These are phyloP conservation scores for Phoxinus phoxinus DNA, from an alignment of 2,113 vertebrate genomes.

Conservation along the genomic window DNA sequence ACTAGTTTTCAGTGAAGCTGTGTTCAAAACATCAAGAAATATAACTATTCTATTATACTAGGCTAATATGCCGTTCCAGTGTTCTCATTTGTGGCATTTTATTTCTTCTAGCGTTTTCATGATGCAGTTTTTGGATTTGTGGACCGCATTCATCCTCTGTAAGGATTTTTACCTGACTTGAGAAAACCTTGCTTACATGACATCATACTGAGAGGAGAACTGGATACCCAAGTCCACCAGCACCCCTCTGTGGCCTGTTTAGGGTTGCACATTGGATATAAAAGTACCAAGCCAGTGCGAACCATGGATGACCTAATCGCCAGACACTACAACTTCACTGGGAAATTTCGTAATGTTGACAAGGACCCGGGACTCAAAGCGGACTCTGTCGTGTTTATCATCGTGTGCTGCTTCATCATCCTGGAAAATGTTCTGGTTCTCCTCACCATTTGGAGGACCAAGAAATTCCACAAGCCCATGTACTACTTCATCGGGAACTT, in stretches of 20 bases:
- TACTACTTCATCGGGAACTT: constrained; percentile 99
- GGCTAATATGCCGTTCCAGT: not conserved
- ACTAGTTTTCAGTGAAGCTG: not conserved
- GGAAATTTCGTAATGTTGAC: constrained; percentile 81
- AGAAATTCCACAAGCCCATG: constrained; percentile 99
- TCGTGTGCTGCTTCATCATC: constrained; percentile 97
- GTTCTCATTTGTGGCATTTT: not conserved
- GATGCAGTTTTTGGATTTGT: constrained; percentile 55
- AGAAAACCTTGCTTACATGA: constrained; percentile 37
- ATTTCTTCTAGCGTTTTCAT: constrained; percentile 50
- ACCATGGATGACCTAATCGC: constrained; percentile 83
- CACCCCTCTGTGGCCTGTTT: constrained; percentile 64
- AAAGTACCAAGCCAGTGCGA: constrained; percentile 62
- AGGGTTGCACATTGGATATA: constrained; percentile 55
- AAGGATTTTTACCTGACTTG: constrained; percentile 66
- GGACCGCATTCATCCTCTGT: constrained; percentile 52
- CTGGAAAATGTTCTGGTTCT: constrained; percentile 95
- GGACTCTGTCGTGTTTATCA: constrained; percentile 91
- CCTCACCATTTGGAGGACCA: constrained; percentile 97
- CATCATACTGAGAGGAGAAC: constrained; percentile 31
- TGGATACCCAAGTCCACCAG: constrained; percentile 58
- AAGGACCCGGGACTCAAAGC: constrained; percentile 81
- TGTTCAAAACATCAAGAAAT: not conserved
- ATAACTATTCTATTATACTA: not conserved
- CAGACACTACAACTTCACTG: constrained; percentile 95